Conservation (phyloP, 1,140 invertebrate genomes). For the Lucilia cuprina region DNA sequence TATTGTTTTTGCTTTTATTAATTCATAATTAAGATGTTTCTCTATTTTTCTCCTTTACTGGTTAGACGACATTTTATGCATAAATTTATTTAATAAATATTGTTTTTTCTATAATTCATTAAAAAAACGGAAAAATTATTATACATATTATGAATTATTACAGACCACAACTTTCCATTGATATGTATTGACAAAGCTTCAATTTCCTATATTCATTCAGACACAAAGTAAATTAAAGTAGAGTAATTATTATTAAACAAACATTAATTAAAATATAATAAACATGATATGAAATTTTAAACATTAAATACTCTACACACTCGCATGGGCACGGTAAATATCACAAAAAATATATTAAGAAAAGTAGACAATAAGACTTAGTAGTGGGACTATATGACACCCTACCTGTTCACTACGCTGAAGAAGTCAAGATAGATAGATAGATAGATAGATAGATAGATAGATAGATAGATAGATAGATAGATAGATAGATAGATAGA, state of each 20-base stretch:
- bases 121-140: conserved; percentile 18
- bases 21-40: not conserved
- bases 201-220: conserved; percentile 19
- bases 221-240: not conserved
- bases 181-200: conserved; percentile 29
- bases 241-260: not conserved
- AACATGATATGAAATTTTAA: not conserved
- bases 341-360: too few relatives aligned
- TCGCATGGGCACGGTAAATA: too few relatives aligned
- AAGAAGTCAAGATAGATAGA: too few relatives aligned
- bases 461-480: too few relatives aligned
- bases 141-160: conserved; percentile 23
- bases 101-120: not conserved
- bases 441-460: too few relatives aligned
- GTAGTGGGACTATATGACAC: too few relatives aligned
- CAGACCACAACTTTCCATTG: conserved; percentile 23
- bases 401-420: too few relatives aligned
- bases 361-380: too few relatives aligned
- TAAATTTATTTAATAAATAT: not conserved
- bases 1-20: not conserved
- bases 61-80: conserved; percentile 25
- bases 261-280: conserved; percentile 4
- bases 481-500: too few relatives aligned
- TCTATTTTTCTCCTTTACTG: not conserved
- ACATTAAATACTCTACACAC: not conserved